Percentiles rank a stretch among this genome's conserved stretches.
Conservation (phyloP, 2,113 vertebrate species). For the Hippocampus zosterae region DNA sequence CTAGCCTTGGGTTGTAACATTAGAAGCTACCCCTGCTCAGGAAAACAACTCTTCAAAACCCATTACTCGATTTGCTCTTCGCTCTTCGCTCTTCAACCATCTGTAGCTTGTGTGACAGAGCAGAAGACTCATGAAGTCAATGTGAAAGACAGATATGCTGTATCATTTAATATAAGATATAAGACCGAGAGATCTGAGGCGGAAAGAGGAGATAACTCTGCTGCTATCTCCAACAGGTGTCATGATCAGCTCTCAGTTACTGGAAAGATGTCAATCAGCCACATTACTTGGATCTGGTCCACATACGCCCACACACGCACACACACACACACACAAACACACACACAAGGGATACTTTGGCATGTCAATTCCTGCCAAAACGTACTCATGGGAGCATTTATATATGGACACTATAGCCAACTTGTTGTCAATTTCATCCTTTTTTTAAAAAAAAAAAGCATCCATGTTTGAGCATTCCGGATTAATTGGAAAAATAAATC, state of each 20-base stretch:
- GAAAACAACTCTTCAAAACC: neutral
- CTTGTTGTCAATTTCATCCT: conserved; percentile 2
- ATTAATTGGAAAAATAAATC: neutral
- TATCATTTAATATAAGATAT: neutral
- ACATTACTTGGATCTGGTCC: conserved; percentile 60
- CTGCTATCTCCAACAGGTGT: conserved; percentile 38
- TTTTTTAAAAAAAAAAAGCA: too few species aligned
- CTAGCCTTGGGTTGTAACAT: neutral
- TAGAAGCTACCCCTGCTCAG: neutral
- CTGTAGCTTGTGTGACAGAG: neutral
- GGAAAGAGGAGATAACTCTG: conserved; percentile 14
- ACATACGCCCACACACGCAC: conserved; percentile 41
- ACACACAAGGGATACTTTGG: conserved; percentile 38
- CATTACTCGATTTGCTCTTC: neutral
- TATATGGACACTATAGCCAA: conserved; percentile 28
- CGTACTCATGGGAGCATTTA: conserved; percentile 39
- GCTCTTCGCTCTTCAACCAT: neutral
- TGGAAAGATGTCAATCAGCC: conserved; percentile 61
- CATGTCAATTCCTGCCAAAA: conserved; percentile 36
- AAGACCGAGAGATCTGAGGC: neutral
- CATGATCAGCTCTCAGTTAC: conserved; percentile 34
- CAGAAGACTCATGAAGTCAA: neutral
- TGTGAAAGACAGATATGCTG: neutral
- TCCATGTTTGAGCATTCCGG: neutral
- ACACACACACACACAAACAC: conserved; percentile 22